phyloP scores from a whole-genome alignment of 2,797 vertebrate species.

The Premnoplex brunnescens region DNA sequence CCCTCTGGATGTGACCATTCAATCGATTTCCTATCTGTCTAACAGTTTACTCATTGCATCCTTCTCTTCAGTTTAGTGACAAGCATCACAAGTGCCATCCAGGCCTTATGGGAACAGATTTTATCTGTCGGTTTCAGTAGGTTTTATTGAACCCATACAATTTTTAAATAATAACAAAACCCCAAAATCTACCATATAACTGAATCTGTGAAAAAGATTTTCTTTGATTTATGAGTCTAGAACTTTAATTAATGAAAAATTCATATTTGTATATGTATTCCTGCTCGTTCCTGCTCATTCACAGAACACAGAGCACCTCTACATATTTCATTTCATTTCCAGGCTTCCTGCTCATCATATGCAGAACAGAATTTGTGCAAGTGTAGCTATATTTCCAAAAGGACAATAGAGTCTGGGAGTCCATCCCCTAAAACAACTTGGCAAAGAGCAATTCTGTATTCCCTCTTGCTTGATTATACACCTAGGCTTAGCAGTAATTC shows the following conservation, averaged over 20 bases:
- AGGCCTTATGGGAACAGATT: neutral
- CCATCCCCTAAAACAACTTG: neutral
- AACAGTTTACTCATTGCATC: neutral
- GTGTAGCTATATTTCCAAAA: neutral
- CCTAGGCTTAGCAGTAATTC: neutral
- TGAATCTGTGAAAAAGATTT: conserved; percentile 32
- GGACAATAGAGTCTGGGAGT: neutral
- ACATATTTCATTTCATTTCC: neutral
- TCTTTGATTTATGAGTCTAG: neutral
- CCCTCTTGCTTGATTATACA: neutral
- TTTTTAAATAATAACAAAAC: neutral
- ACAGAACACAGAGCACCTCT: neutral
- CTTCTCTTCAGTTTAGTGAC: neutral
- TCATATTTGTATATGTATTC: neutral
- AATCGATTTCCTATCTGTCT: neutral
- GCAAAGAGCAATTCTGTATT: neutral
- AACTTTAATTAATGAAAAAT: neutral
- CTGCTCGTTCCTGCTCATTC: neutral
- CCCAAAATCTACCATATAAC: neutral
- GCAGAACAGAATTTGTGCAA: neutral
- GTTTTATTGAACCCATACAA: neutral
- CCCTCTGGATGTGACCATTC: neutral
- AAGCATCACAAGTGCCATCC: neutral
- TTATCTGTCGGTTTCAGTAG: neutral
- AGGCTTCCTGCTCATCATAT: neutral